phyloP scores from a whole-genome alignment of 2,888 invertebrate genomes.

The Leucophenga maculata region DNA sequence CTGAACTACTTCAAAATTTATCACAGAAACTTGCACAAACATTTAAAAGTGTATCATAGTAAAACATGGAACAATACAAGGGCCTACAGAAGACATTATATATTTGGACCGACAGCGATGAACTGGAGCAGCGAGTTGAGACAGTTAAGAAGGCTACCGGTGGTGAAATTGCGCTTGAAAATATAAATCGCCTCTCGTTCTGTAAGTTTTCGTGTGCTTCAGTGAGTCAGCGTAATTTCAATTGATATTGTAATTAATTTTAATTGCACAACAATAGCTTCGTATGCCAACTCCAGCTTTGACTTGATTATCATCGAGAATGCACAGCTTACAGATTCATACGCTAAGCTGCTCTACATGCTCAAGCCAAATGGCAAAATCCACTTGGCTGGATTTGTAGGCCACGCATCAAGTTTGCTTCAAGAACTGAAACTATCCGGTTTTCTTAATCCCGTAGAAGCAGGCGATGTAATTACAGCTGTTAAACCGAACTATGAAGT shows the following conservation, averaged over 20 bases:
- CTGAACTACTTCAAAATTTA: too few relatives aligned
- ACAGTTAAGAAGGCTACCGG: slow-evolving; percentile 73
- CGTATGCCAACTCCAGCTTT: slow-evolving; percentile 76
- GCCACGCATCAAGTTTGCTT: slow-evolving; percentile 68
- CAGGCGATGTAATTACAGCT: slow-evolving; percentile 70
- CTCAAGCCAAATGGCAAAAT: slow-evolving; percentile 79
- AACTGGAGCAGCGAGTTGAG: slow-evolving; percentile 74
- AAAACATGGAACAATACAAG: slow-evolving; percentile 68
- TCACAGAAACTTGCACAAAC: not conserved
- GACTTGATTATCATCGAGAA: slow-evolving; percentile 75
- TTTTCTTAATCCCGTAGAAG: slow-evolving; percentile 72
- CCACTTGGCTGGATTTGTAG: slow-evolving; percentile 73
- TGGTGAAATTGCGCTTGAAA: slow-evolving; percentile 76
- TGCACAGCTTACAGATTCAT: slow-evolving; percentile 69
- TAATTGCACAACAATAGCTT: slow-evolving; percentile 70
- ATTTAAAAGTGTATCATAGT: not conserved
- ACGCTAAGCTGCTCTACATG: slow-evolving; percentile 76
- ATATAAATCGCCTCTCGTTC: slow-evolving; percentile 76
- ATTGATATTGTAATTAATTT: slow-evolving; percentile 9
- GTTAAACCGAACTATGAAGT: slow-evolving; percentile 83
- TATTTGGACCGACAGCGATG: slow-evolving; percentile 75
- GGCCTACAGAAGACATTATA: slow-evolving; percentile 74
- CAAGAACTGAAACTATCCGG: slow-evolving; percentile 78
- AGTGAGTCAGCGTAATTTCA: slow-evolving; percentile 50
- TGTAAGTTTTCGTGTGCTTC: slow-evolving; percentile 72